These are phyloP conservation scores for Phrynosoma platyrhinos DNA, from an alignment of 2,113 vertebrate species.

Conservation along the genomic window DNA sequence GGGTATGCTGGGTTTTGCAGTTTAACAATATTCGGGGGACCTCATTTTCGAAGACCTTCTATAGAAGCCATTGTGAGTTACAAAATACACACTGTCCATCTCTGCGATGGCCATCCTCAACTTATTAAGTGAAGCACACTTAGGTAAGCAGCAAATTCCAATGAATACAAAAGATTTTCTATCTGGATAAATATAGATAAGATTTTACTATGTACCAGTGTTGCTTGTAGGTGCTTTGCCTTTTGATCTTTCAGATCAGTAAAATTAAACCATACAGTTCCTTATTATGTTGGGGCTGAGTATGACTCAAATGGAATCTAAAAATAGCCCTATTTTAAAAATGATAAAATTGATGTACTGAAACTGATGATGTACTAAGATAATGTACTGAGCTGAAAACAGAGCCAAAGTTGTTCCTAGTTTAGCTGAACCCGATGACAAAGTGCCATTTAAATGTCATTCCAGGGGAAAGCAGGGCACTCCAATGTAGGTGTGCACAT, in stretches of 20 bases:
- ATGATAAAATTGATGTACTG: not conserved
- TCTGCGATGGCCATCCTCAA: not conserved
- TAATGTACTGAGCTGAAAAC: not conserved
- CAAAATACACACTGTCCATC: not conserved
- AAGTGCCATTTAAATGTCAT: not conserved
- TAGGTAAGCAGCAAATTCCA: not conserved
- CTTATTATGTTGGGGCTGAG: not conserved
- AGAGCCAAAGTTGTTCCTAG: not conserved
- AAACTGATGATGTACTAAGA: not conserved
- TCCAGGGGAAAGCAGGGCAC: not conserved
- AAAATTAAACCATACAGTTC: not conserved
- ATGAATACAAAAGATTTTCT: not conserved
- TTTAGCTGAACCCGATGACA: not conserved
- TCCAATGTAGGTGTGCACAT: not conserved
- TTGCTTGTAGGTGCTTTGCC: not conserved
- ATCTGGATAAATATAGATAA: not conserved
- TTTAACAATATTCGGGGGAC: no score
- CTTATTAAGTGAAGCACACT: not conserved
- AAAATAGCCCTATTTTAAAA: not conserved
- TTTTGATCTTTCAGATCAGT: not conserved
- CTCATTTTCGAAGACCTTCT: no score
- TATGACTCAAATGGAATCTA: not conserved
- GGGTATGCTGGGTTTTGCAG: no score
- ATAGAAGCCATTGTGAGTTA: not conserved
- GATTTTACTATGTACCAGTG: not conserved